Conservation (phyloP, 2,113 vertebrate genomes). For the Carassius auratus region DNA sequence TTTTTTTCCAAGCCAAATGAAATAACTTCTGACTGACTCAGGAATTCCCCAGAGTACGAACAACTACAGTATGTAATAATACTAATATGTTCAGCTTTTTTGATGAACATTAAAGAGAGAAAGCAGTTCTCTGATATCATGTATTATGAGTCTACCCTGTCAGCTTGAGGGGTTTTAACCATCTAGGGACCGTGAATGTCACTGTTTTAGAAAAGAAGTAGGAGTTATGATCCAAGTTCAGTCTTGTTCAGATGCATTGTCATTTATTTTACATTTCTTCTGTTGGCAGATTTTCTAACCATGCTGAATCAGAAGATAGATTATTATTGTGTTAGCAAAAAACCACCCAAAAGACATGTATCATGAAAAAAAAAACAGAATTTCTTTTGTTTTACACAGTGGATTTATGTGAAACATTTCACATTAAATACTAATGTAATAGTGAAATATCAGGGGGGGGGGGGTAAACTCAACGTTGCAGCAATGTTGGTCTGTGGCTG, state of each 20-base stretch:
- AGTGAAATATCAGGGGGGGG: neutral
- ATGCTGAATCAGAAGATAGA: neutral
- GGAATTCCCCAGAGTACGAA: constrained; percentile 4
- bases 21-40: constrained; percentile 31
- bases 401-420: neutral
- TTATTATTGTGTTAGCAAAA: neutral
- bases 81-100: neutral
- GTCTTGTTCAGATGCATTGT: neutral
- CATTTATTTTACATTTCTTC: neutral
- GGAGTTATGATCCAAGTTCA: neutral
- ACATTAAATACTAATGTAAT: neutral
- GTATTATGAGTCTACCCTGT: constrained; percentile 4
- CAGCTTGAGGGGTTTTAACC: constrained; percentile 13
- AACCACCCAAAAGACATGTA: neutral
- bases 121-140: constrained; percentile 3
- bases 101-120: neutral
- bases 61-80: neutral
- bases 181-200: neutral
- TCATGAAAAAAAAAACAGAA: neutral
- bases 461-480: neutral
- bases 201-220: constrained; percentile 15
- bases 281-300: constrained; percentile 19
- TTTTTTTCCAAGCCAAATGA: constrained; percentile 26
- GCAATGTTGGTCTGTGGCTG: neutral
- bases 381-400: neutral